phyloP scores from a whole-genome alignment of 2,113 vertebrate species.

The Phylloscopus trochiloides region DNA sequence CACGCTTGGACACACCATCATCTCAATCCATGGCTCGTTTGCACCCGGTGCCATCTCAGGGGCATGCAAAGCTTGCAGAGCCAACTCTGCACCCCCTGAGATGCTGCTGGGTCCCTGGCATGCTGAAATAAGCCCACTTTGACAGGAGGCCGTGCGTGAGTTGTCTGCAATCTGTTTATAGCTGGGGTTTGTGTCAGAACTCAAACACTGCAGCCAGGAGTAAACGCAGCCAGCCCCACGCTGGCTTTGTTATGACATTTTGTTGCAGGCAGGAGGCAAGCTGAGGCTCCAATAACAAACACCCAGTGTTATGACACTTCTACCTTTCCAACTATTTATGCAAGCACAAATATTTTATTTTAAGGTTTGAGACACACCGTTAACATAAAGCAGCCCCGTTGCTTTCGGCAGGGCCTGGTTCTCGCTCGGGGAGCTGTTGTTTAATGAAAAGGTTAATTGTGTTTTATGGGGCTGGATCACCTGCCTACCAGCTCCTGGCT shows the following conservation, averaged over 20 bases:
- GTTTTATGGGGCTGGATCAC: conserved; percentile 39
- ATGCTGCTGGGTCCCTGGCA: accelerated
- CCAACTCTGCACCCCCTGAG: not conserved
- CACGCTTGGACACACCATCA: accelerated
- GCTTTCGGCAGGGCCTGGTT: not conserved
- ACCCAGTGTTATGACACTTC: conserved; percentile 75
- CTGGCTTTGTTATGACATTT: conserved; percentile 66
- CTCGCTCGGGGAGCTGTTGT: conserved; percentile 44
- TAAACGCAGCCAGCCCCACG: conserved; percentile 36
- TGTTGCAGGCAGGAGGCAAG: conserved; percentile 71
- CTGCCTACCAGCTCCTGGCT: conserved; percentile 34
- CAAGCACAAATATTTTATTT: conserved; percentile 75
- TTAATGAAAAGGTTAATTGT: conserved; percentile 72
- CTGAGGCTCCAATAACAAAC: conserved; percentile 67
- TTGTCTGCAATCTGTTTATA: conserved; percentile 29
- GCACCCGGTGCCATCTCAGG: accelerated
- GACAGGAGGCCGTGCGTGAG: not conserved
- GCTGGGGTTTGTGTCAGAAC: conserved; percentile 5
- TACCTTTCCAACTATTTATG: conserved; percentile 77
- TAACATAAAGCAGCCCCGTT: conserved; percentile 72
- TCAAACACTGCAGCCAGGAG: conserved; percentile 47
- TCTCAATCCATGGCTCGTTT: accelerated
- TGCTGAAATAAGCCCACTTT: not conserved
- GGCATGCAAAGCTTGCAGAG: not conserved
- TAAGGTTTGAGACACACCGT: conserved; percentile 33